Evolutionary conservation across 1,140 invertebrate genomes (phyloP), one percentile per base, ranked within the genome.

Genomic region (Trichonephila clavipes): DNA sequence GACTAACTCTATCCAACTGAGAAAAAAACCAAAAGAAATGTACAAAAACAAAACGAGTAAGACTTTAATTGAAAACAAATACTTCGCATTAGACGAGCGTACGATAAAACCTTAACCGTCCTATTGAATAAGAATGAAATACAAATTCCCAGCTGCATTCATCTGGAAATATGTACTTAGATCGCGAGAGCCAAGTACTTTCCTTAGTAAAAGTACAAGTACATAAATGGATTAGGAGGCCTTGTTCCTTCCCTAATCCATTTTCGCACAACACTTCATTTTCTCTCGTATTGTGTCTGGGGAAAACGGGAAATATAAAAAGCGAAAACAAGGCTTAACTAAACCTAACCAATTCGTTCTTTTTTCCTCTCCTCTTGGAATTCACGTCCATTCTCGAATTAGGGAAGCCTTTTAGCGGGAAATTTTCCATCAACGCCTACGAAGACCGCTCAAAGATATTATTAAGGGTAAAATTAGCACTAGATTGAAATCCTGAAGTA

Each of bases 351-450:
- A 69, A n/a, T 69, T 69, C 7, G 0, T 34, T 18, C 16, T 16
- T 44, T 0, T 3, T 5, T 10, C 5, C 6, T 66, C 64, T 4
- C 21, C 5, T 14, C 2, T 12, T 2, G 59, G 14, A 34, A 34
- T 8, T 21, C 18, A n/a, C 10, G n/a, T 44, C 24, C 44, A 8
- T 58, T 21, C 21, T 66, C 62, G 86, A 64, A 66, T 88, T 88
- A 88, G 34, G 61, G 28, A n/a, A 34, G 34, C 34, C 34, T 34
- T 34, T 34, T 34, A 34, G 34, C 1, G 34, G 34, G 34, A 34
- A 34, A 51, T 21, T 59, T 66, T 66, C 88, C 88, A 90, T 81
- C 88, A 81, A 69, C 69, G 81, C 61, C 81, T 81, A 90, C 88
- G 61, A 69, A 81, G 59, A 34, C 69, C 40, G 88, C 58, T 77